Percentiles rank a stretch among this genome's conserved stretches.
These are phyloP conservation scores for Bufo bufo DNA, from an alignment of 2,113 vertebrate species.

Conservation along the genomic window DNA sequence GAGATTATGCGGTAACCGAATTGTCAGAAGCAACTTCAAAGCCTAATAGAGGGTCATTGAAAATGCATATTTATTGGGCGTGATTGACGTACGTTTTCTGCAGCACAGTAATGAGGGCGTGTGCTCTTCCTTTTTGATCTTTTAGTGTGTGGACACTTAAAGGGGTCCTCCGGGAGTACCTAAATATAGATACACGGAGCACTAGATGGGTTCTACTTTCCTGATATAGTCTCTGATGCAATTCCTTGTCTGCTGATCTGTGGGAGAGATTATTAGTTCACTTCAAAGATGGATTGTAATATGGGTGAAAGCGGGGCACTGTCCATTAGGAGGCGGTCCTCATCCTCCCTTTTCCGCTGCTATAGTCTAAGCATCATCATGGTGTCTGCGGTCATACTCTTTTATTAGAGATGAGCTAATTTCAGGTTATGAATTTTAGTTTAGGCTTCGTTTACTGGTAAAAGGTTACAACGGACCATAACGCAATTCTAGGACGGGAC, in stretches of 20 bases:
- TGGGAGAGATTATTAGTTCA: not conserved
- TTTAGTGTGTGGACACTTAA: not conserved
- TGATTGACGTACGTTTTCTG: not conserved
- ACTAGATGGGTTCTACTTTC: not conserved
- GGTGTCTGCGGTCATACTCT: not conserved
- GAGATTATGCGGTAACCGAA: not conserved
- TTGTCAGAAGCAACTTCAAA: constrained; percentile 1
- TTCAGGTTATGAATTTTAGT: too few relatives aligned
- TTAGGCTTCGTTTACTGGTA: too few relatives aligned
- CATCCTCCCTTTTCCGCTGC: not conserved
- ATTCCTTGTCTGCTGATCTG: not conserved
- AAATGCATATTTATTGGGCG: not conserved
- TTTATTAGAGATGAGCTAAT: too few relatives aligned
- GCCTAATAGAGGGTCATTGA: not conserved
- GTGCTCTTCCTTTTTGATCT: not conserved
- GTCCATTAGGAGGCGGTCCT: too few relatives aligned
- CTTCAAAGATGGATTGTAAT: not conserved
- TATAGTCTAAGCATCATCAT: not conserved
- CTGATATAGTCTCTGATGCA: not conserved
- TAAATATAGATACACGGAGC: not conserved
- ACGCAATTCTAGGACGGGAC: too few relatives aligned
- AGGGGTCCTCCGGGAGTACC: not conserved
- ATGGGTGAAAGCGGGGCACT: not conserved
- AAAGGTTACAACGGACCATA: too few relatives aligned
- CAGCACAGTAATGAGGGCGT: not conserved